phyloP scores from a whole-genome alignment of 2,797 vertebrate genomes.

The Periophthalmus magnuspinnatus region DNA sequence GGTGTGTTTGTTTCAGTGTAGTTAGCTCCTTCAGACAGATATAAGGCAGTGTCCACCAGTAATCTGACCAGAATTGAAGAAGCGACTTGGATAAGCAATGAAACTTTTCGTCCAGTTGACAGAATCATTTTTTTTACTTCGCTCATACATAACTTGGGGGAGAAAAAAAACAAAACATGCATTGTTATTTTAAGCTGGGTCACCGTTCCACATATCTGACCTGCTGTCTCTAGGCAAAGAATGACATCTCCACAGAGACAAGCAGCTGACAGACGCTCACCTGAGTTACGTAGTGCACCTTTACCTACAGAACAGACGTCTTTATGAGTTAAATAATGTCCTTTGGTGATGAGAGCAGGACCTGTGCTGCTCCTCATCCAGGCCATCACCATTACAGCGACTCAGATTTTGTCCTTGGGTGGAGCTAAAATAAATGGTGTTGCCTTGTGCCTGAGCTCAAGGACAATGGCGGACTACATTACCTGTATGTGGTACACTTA shows the following conservation, averaged over 20 bases:
- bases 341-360: neutral
- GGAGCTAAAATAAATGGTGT: constrained; percentile 8
- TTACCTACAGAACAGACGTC: neutral
- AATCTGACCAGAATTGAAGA: too few species aligned
- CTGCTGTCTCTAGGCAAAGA: neutral
- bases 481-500: constrained; percentile 11
- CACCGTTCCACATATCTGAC: too few species aligned
- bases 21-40: too few species aligned
- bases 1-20: too few species aligned
- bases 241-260: neutral
- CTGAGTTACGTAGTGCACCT: neutral
- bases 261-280: too few species aligned
- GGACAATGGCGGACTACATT: constrained; percentile 5
- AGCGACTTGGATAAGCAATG: too few species aligned
- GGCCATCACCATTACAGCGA: neutral
- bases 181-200: too few species aligned
- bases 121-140: too few species aligned
- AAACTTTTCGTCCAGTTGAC: too few species aligned
- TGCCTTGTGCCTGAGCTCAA: constrained; percentile 5
- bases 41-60: too few species aligned
- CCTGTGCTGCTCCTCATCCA: neutral
- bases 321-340: neutral
- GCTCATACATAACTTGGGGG: too few species aligned
- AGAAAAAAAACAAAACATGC: too few species aligned
- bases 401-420: constrained; percentile 9